Conservation (phyloP, 2,888 invertebrate genomes). For the Ophion obscuratus region DNA sequence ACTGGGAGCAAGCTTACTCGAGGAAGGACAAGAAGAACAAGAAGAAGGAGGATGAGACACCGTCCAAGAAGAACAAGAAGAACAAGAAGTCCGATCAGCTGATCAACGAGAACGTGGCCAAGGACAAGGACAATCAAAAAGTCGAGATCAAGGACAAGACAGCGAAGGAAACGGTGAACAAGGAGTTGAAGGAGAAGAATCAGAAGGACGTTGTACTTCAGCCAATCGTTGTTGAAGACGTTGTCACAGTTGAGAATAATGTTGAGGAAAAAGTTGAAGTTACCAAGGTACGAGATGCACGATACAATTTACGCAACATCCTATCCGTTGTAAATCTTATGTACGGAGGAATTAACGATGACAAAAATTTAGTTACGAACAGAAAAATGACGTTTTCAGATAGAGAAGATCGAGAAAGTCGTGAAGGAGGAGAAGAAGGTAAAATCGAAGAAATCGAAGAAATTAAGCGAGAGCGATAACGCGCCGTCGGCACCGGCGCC, state of each 20-base stretch:
- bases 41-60: conserved; percentile 86
- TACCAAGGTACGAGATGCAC: conserved; percentile 54
- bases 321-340: not conserved
- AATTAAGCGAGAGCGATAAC: conserved; percentile 78
- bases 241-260: conserved; percentile 73
- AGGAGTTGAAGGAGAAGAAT: conserved; percentile 84
- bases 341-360: not conserved
- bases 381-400: conserved; percentile 58
- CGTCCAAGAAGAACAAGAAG: conserved; percentile 85
- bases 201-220: conserved; percentile 80
- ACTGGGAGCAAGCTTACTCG: conserved; percentile 90
- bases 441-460: conserved; percentile 83
- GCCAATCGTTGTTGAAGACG: conserved; percentile 76
- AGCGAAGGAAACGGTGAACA: conserved; percentile 85
- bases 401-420: conserved; percentile 79
- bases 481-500: conserved; percentile 56
- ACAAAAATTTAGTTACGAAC: not conserved
- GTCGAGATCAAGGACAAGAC: conserved; percentile 84
- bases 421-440: conserved; percentile 82
- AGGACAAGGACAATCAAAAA: conserved; percentile 84
- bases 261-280: conserved; percentile 74
- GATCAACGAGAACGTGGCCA: conserved; percentile 82
- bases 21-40: conserved; percentile 90
- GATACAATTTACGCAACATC: not conserved
- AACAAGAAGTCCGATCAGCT: conserved; percentile 85